Base-by-base conservation (phyloP, 2,113 vertebrate species). In the Sterrhoptilus dennistouni region DNA sequence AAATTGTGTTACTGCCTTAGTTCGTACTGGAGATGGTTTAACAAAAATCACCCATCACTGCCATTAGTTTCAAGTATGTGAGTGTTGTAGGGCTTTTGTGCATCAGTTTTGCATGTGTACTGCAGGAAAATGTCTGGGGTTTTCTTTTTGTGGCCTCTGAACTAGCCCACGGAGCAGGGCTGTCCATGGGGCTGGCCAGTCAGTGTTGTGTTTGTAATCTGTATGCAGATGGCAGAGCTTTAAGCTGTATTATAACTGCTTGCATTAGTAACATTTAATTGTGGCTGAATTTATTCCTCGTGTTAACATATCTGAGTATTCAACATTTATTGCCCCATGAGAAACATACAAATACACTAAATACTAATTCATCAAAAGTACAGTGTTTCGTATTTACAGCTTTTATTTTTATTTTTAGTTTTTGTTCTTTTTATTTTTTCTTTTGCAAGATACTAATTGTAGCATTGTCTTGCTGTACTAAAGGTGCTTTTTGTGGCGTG, bases 391-490 rank as follows among this genome's bases (percentile, higher is more conserved):
- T 96, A 90, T 97, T 87, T 97, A 77, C 97, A 97, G 96, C 87
- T 89, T 95, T 97, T 54, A 22, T 96, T 93, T 94, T 85, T 42
- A 45, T 96, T 93, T 94, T 85, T 42, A 45, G 20, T 93, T 96
- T 96, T 94, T 91, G 75, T 95, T 97, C 69, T 57, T 11, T 21
- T 91, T 96, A 5, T 12, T 19, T 19, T 35, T 35, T 17, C n/a
- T 76, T 95, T 96, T 96, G 96, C 97, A 97, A 98, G 95, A 96
- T 95, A 98, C 98, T 99, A 99, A 98, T 98, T 97, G 83, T 97
- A 71, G 90, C 95, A 70, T 89, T 92, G 60, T 97, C 97, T 97
- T 97, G 97, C 97, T 97, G 45, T 98, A 98, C 97, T 98, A 98
- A 98, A 97, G 95, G 83, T 87, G 97, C 97, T 97, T 97, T 90